Conservation (phyloP, 2,113 vertebrate genomes). For the Pelobates fuscus region DNA sequence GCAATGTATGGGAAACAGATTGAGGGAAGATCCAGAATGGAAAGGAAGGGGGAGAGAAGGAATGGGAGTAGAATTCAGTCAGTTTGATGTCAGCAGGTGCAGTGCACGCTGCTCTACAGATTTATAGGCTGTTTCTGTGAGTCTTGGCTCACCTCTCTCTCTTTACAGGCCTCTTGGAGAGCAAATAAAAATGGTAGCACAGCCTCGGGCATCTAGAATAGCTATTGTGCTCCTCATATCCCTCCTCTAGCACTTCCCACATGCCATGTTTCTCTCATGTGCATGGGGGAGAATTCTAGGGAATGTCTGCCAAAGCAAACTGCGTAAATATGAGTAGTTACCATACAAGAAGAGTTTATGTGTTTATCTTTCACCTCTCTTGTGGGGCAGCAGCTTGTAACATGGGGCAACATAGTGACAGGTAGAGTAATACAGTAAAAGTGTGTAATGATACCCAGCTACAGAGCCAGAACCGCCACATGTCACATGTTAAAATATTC, state of each 20-base stretch:
- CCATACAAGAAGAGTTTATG: slow-evolving; percentile 31
- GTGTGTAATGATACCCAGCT: background rate
- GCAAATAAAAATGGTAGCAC: slow-evolving; percentile 45
- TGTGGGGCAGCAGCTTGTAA: slow-evolving; percentile 37
- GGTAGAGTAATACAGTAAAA: slow-evolving; percentile 11
- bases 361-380: slow-evolving; percentile 40
- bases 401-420: slow-evolving; percentile 15
- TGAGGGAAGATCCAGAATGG: background rate
- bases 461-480: background rate
- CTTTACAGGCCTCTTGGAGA: slow-evolving; percentile 37
- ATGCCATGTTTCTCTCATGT: slow-evolving; percentile 21
- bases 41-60: background rate
- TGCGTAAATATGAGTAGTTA: slow-evolving; percentile 17
- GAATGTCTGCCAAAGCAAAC: slow-evolving; percentile 29
- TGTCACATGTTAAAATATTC: background rate
- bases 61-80: background rate
- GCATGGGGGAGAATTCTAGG: background rate
- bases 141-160: slow-evolving; percentile 44
- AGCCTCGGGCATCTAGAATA: slow-evolving; percentile 27
- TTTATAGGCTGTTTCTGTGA: slow-evolving; percentile 49
- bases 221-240: slow-evolving; percentile 20
- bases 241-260: slow-evolving; percentile 1
- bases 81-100: slow-evolving; percentile 44
- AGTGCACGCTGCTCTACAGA: slow-evolving; percentile 24
- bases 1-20: background rate